Evolutionary conservation across 2,797 vertebrate genomes (phyloP).

Genomic region (Molossus alvarezi): DNA sequence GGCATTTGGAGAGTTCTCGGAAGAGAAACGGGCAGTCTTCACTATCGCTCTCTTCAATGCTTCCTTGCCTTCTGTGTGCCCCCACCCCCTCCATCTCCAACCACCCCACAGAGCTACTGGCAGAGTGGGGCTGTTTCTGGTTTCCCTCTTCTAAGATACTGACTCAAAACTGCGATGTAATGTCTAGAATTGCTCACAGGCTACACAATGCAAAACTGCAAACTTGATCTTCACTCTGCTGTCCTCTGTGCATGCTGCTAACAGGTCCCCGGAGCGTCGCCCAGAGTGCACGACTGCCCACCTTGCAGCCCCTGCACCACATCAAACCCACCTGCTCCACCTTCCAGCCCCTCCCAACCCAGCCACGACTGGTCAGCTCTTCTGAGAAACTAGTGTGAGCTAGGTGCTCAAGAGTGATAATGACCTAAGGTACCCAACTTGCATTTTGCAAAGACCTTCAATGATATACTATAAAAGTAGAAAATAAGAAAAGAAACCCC

Average conservation of each 20-base stretch:
- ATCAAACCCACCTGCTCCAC: not conserved
- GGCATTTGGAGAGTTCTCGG: not conserved
- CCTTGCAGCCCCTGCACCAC: not conserved
- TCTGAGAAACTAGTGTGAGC: not conserved
- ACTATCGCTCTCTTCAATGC: accelerated
- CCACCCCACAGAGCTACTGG: not conserved
- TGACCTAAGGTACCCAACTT: not conserved
- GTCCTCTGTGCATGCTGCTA: accelerated
- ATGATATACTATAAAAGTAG: not conserved
- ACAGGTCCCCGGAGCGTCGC: not conserved
- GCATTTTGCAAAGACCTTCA: not conserved
- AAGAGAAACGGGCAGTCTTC: not conserved
- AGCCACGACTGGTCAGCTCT: not conserved
- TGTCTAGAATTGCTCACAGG: accelerated
- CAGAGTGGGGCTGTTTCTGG: not conserved
- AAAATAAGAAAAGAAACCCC: not conserved
- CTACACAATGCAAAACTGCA: not conserved
- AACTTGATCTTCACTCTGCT: accelerated
- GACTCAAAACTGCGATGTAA: not conserved
- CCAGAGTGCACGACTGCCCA: not conserved
- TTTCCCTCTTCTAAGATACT: not conserved
- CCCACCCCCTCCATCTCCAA: accelerated
- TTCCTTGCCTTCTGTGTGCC: too few relatives aligned
- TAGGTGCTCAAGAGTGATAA: not conserved
- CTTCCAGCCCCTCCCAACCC: not conserved